phyloP scores from a whole-genome alignment of 1,140 invertebrate species.

The Diabrotica virgifera region DNA sequence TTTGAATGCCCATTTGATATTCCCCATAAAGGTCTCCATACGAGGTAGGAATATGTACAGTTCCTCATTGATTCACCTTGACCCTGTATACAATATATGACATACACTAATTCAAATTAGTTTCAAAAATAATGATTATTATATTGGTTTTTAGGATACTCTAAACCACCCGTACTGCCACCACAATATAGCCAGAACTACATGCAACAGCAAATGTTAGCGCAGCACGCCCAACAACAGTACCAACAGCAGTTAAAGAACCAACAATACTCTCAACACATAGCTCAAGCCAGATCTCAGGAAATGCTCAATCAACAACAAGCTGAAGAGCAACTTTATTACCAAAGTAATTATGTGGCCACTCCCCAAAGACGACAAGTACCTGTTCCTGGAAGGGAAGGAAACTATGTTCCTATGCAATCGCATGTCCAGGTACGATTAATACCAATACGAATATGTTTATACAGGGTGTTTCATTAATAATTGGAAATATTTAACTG shows the following conservation, averaged over 20 bases:
- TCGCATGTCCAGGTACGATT: not conserved
- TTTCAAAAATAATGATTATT: no score
- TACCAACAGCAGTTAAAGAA: conserved; percentile 47
- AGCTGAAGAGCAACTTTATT: conserved; percentile 47
- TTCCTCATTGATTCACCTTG: no score
- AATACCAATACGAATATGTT: no score
- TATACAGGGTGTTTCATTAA: no score
- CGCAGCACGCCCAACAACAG: conserved; percentile 43
- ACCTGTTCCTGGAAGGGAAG: conserved; percentile 9
- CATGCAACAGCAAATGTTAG: conserved; percentile 58
- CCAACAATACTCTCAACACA: conserved; percentile 47
- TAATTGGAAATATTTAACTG: no score
- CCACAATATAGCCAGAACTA: conserved; percentile 57
- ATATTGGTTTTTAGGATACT: not conserved
- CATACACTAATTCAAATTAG: no score
- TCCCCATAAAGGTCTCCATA: no score
- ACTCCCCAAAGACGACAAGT: conserved; percentile 16
- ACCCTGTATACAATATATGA: no score
- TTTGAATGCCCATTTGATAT: no score
- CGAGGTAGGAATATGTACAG: no score
- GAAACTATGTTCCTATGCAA: conserved; percentile 9
- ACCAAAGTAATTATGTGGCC: conserved; percentile 29
- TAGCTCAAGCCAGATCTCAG: conserved; percentile 53
- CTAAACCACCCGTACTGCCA: conserved; percentile 50
- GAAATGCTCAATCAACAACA: conserved; percentile 53